Evolutionary conservation across 2,888 invertebrate genomes (phyloP).

Genomic region (Notocelia uddmanniana): DNA sequence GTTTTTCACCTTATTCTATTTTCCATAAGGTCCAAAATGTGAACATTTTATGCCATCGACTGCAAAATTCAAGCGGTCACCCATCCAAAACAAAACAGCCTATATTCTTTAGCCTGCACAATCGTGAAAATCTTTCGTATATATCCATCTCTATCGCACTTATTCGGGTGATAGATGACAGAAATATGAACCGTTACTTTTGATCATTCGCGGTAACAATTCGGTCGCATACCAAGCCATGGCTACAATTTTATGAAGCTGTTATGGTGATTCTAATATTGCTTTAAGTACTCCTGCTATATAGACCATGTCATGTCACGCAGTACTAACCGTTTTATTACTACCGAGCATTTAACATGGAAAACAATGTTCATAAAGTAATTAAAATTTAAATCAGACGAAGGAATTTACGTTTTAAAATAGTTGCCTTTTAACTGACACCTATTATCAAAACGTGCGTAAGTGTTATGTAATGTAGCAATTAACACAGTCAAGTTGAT

Average conservation of each 20-base stretch:
- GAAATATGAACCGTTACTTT: too few species aligned
- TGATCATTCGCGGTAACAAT: too few species aligned
- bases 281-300: background rate
- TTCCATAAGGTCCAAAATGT: too few species aligned
- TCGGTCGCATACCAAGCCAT: background rate
- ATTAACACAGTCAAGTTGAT: conserved; percentile 23
- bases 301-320: conserved; percentile 19
- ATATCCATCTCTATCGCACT: too few species aligned
- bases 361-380: conserved; percentile 27
- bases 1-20: too few species aligned
- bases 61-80: too few species aligned
- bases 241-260: background rate
- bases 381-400: conserved; percentile 28
- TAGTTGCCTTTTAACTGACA: conserved; percentile 17
- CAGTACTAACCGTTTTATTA: background rate
- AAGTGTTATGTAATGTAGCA: conserved; percentile 13
- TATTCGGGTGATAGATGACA: too few species aligned
- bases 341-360: conserved; percentile 21
- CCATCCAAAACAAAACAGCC: too few species aligned
- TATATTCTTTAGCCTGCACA: too few species aligned
- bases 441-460: conserved; percentile 21
- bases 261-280: background rate
- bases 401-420: conserved; percentile 15
- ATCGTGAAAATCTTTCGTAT: too few species aligned
- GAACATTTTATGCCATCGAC: too few species aligned